Percentiles rank a stretch among this genome's conserved stretches.
Conservation (phyloP, 2,797 vertebrate species). For the Falco berigora region DNA sequence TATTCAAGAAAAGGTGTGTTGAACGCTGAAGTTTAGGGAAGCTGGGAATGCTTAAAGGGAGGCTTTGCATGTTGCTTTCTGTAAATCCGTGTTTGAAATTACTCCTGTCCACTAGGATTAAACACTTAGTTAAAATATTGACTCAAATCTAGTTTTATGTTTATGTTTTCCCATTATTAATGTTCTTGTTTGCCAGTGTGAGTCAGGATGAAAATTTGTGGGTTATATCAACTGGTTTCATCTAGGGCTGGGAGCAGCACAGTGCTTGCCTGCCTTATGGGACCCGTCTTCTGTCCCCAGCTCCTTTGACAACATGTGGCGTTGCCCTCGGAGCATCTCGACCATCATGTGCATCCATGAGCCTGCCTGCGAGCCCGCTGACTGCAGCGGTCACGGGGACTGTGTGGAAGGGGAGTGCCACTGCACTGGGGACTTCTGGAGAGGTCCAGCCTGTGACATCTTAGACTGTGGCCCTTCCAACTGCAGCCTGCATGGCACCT, state of each 20-base stretch:
- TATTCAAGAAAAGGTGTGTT: background rate
- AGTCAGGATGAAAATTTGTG: background rate
- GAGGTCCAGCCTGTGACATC: slow-evolving; percentile 65
- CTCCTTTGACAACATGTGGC: slow-evolving; percentile 76
- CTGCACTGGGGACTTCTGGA: slow-evolving; percentile 76
- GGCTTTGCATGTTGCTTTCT: background rate
- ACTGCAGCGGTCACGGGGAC: slow-evolving; percentile 81
- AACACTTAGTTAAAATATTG: background rate
- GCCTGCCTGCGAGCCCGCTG: slow-evolving; percentile 71
- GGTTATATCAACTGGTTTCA: rapidly evolving
- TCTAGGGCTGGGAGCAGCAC: background rate
- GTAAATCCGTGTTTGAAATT: background rate
- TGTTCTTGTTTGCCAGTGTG: rapidly evolving
- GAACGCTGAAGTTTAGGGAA: background rate
- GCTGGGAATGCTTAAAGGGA: background rate
- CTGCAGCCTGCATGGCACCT: slow-evolving; percentile 79
- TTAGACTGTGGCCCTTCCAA: slow-evolving; percentile 76
- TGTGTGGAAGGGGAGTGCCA: slow-evolving; percentile 79
- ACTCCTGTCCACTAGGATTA: background rate
- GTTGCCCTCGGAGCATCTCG: slow-evolving; percentile 82
- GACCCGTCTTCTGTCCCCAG: slow-evolving; percentile 18
- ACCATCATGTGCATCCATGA: slow-evolving; percentile 86
- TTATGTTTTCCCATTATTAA: background rate
- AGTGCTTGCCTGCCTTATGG: rapidly evolving
- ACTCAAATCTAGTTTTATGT: background rate